Conservation (phyloP, 2,888 invertebrate species). For the Heliconius hortense region DNA sequence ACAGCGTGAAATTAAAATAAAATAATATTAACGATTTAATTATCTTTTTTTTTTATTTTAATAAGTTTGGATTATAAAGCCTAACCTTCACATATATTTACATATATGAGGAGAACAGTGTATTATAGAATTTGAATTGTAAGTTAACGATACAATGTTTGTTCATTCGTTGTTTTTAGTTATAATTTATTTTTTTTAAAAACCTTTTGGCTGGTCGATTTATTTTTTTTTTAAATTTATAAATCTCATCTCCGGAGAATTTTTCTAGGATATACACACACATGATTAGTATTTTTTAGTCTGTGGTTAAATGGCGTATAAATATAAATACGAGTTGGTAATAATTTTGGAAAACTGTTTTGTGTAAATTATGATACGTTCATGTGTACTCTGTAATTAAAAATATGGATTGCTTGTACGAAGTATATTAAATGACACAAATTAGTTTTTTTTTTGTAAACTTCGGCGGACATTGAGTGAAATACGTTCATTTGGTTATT, state of each 20-base stretch:
- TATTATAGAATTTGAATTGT: constrained; percentile 65
- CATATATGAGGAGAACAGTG: constrained; percentile 59
- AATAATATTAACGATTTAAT: not conserved
- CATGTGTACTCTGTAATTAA: constrained; percentile 35
- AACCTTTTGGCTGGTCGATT: constrained; percentile 51
- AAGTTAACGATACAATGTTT: constrained; percentile 59
- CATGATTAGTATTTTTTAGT: constrained; percentile 28
- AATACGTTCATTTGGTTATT: not conserved
- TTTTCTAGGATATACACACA: constrained; percentile 26
- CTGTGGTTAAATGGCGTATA: constrained; percentile 13
- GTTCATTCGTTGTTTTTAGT: constrained; percentile 67
- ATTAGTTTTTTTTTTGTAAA: constrained; percentile 26
- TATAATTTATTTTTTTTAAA: constrained; percentile 50
- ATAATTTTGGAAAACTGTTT: constrained; percentile 17
- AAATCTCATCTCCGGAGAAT: constrained; percentile 33
- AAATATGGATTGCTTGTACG: constrained; percentile 32
- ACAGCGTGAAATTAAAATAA: not conserved
- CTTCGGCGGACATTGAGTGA: constrained; percentile 39
- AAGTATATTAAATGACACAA: constrained; percentile 39
- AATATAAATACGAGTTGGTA: constrained; percentile 16
- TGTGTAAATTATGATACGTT: constrained; percentile 27
- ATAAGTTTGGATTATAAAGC: constrained; percentile 19
- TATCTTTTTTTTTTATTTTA: not conserved
- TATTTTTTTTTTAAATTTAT: constrained; percentile 48
- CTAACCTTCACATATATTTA: constrained; percentile 27